Percentiles rank a stretch among this genome's conserved stretches.
phyloP scores from a whole-genome alignment of 2,113 vertebrate genomes.

The Bos javanicus region DNA sequence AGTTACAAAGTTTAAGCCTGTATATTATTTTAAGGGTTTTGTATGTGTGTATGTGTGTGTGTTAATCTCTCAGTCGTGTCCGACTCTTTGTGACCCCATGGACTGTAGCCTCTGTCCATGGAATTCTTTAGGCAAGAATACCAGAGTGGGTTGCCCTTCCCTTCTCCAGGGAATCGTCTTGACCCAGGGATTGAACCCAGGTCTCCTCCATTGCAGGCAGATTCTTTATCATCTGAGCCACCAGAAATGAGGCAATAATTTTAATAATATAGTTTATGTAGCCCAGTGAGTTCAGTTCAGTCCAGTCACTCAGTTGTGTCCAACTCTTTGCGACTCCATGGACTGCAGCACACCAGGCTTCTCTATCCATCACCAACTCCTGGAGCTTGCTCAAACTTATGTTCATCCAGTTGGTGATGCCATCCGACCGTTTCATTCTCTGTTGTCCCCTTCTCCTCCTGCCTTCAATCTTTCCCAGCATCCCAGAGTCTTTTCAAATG shows the following conservation, averaged over 20 bases:
- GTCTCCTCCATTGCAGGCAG: not conserved
- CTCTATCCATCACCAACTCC: not conserved
- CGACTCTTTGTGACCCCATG: rapidly evolving
- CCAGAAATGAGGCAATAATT: not conserved
- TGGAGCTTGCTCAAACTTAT: not conserved
- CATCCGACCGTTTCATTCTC: rapidly evolving
- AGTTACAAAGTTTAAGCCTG: not conserved
- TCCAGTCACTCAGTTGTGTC: not conserved
- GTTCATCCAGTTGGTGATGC: not conserved
- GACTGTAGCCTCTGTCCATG: not conserved
- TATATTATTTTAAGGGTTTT: not conserved
- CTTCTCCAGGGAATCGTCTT: not conserved
- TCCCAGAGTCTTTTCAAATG: not conserved
- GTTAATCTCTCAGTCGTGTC: not conserved
- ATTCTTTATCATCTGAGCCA: not conserved
- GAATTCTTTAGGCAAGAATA: not conserved
- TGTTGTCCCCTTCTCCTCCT: not conserved
- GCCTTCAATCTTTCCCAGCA: not conserved
- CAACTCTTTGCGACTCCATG: not conserved
- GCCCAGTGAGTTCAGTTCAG: not conserved
- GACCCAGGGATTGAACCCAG: not conserved
- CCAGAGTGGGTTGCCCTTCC: not conserved
- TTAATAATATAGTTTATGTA: not conserved
- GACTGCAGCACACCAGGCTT: not conserved
- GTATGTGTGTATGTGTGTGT: not conserved